phyloP scores from a whole-genome alignment of 2,113 vertebrate species.

The Cacatua alba region DNA sequence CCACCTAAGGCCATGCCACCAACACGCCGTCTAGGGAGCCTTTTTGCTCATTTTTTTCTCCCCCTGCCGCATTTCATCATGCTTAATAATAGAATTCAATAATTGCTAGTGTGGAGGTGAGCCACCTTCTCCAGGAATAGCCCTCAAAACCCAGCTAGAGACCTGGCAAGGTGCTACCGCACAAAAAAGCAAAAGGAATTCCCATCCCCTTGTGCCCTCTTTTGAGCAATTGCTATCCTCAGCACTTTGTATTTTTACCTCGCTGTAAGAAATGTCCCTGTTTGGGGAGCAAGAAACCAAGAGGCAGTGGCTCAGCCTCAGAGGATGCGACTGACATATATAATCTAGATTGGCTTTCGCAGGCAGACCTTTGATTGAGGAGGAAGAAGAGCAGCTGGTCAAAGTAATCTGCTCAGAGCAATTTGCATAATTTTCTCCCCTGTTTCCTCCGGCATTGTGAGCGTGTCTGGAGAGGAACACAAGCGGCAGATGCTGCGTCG shows the following conservation, averaged over 20 bases:
- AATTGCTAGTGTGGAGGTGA: background rate
- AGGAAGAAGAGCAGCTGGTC: slow-evolving; percentile 77
- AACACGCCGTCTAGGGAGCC: background rate
- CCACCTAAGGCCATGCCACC: slow-evolving; percentile 7
- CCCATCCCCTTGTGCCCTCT: background rate
- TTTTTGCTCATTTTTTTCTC: background rate
- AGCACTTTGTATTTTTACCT: background rate
- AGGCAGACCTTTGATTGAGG: slow-evolving; percentile 66
- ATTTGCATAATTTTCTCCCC: slow-evolving; percentile 77
- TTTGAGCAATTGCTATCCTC: background rate
- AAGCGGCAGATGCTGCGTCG: slow-evolving; percentile 73
- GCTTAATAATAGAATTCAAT: slow-evolving; percentile 52
- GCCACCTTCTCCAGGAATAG: background rate
- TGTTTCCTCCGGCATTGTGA: slow-evolving; percentile 76
- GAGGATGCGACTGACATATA: slow-evolving; percentile 46
- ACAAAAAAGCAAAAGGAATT: slow-evolving; percentile 9
- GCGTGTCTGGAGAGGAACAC: slow-evolving; percentile 67
- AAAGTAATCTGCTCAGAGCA: slow-evolving; percentile 72
- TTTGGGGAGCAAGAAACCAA: background rate
- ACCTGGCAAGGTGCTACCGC: background rate
- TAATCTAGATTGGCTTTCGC: slow-evolving; percentile 66
- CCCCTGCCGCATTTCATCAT: slow-evolving; percentile 10
- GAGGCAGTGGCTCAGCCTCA: background rate
- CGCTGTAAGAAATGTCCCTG: background rate
- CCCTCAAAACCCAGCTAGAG: background rate